Conservation (phyloP, 2,888 invertebrate genomes). For the Cremastobaeus sp. region DNA sequence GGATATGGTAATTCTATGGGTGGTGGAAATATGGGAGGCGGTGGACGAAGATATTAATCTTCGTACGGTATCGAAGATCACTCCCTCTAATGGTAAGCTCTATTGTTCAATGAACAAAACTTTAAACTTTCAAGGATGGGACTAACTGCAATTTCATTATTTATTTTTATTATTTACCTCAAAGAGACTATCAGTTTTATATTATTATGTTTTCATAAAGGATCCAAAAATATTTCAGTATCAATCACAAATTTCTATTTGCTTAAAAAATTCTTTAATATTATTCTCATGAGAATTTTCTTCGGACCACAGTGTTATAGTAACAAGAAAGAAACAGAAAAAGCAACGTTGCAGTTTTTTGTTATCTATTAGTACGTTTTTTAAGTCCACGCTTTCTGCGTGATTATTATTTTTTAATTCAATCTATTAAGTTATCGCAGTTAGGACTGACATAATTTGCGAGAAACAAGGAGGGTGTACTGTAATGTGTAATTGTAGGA, state of each 20-base stretch:
- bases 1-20: constrained; percentile 78
- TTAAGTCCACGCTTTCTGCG: constrained; percentile 3
- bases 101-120: constrained; percentile 1
- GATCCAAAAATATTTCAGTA: no score
- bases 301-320: constrained; percentile 30
- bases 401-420: constrained; percentile 4
- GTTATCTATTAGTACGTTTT: background rate
- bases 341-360: no score
- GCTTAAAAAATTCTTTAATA: no score
- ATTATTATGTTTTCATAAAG: no score
- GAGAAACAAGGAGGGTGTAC: constrained; percentile 12
- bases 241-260: no score
- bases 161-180: constrained; percentile 20
- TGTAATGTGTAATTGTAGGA: no score
- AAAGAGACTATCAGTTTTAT: no score
- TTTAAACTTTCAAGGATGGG: constrained; percentile 15
- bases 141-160: constrained; percentile 36
- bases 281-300: constrained; percentile 5
- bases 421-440: constrained; percentile 13
- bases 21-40: constrained; percentile 77
- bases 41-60: constrained; percentile 76
- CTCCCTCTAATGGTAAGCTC: constrained; percentile 73
- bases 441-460: constrained; percentile 24
- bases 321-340: no score
- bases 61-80: constrained; percentile 41